Percentiles rank a stretch among this genome's conserved stretches.
Evolutionary conservation across 2,797 vertebrate species (phyloP).

Genomic region (Enteromius unitaeniatus): DNA sequence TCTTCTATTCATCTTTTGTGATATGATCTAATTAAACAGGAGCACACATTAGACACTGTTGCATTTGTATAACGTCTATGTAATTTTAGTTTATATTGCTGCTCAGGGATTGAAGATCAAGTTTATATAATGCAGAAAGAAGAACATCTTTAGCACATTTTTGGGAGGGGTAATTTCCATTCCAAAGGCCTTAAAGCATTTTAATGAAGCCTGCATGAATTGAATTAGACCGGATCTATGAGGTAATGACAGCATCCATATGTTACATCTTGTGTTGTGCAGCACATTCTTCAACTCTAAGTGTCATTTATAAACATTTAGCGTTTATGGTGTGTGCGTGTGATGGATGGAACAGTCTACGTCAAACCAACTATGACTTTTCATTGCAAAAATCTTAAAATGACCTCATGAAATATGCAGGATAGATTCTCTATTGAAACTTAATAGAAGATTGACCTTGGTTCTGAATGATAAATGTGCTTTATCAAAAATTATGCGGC

Average conservation of each 20-base stretch:
- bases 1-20: neutral
- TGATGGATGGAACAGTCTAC: neutral
- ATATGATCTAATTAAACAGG: neutral
- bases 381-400: conserved; percentile 4
- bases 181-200: conserved; percentile 25
- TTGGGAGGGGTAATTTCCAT: neutral
- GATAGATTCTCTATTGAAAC: neutral
- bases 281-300: neutral
- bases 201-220: conserved; percentile 3
- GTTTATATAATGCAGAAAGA: conserved; percentile 1
- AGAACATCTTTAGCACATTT: conserved; percentile 5
- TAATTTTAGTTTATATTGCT: neutral
- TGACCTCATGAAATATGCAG: conserved; percentile 3
- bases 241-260: conserved; percentile 34
- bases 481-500: neutral
- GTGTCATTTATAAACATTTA: conserved; percentile 17
- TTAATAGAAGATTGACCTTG: neutral
- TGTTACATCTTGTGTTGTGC: conserved; percentile 12
- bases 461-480: neutral
- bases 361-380: neutral
- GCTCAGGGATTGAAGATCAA: neutral
- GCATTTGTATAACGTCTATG: neutral
- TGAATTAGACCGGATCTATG: conserved; percentile 13
- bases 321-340: neutral
- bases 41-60: neutral